Conservation (phyloP, 2,888 invertebrate species). For the Ornithoptera priamus region DNA sequence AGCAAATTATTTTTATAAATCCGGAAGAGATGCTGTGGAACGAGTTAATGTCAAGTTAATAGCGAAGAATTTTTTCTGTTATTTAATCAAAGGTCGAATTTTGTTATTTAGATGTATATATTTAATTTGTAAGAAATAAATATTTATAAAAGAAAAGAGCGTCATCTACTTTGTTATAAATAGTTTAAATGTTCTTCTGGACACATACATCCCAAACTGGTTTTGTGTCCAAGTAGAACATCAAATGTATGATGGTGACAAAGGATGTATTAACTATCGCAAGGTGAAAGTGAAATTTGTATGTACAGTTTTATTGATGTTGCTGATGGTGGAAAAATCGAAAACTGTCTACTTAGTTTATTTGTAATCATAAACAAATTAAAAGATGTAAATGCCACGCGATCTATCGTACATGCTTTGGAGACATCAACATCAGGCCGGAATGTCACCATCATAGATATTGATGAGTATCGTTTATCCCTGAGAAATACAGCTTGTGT, state of each 20-base stretch:
- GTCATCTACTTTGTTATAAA: not conserved
- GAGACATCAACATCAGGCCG: not conserved
- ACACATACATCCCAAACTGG: not conserved
- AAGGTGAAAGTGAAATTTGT: no score
- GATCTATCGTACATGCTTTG: not conserved
- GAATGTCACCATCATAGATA: not conserved
- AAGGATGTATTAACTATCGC: not conserved
- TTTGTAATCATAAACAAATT: not conserved
- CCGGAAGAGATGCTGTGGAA: constrained; percentile 29
- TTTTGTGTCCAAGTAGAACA: not conserved
- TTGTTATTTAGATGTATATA: constrained; percentile 33
- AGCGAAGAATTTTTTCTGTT: constrained; percentile 51
- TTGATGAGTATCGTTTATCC: not conserved
- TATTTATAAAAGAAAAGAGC: not conserved
- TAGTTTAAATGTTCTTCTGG: not conserved
- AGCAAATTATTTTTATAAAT: not conserved
- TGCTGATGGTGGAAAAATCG: no score
- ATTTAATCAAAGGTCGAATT: constrained; percentile 48
- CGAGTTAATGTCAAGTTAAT: constrained; percentile 56
- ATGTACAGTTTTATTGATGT: no score
- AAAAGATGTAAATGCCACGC: not conserved
- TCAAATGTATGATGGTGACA: not conserved
- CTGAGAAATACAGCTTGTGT: not conserved
- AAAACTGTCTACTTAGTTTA: no score
- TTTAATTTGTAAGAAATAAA: not conserved